Conservation (phyloP, 2,888 invertebrate genomes). For the Tenthredo amoena region DNA sequence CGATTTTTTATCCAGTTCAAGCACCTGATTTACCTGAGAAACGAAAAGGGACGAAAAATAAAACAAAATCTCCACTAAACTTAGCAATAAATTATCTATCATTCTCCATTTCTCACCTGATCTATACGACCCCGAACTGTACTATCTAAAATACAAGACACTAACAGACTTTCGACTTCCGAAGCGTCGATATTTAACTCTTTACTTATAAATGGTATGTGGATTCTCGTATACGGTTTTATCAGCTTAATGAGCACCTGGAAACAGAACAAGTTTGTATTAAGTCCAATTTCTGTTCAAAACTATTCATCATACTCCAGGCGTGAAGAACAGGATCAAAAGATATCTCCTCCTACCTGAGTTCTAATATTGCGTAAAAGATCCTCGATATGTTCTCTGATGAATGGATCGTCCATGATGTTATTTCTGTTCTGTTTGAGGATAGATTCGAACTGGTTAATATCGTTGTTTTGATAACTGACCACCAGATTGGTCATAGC, state of each 20-base stretch:
- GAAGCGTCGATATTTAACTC: conserved; percentile 95
- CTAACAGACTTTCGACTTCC: conserved; percentile 97
- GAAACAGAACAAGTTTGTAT: conserved; percentile 76
- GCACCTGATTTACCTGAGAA: conserved; percentile 91
- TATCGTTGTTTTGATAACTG: conserved; percentile 99
- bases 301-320: neutral
- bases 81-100: neutral
- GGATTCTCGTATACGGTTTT: conserved; percentile 98
- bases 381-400: conserved; percentile 99
- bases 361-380: conserved; percentile 96
- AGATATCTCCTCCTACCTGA: conserved; percentile 77
- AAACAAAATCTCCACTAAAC: neutral
- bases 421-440: conserved; percentile 95
- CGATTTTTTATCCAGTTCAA: conserved; percentile 91
- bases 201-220: conserved; percentile 98
- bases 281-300: conserved; percentile 67
- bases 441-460: conserved; percentile 98
- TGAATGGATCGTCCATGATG: conserved; percentile 99
- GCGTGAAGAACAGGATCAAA: neutral
- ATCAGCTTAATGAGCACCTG: conserved; percentile 98
- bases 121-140: conserved; percentile 93
- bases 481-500: conserved; percentile 99
- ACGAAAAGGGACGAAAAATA: neutral
- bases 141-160: conserved; percentile 98
- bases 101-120: conserved; percentile 82